These are phyloP conservation scores for Thunnus albacares DNA, from an alignment of 2,797 vertebrate species.

Conservation along the genomic window DNA sequence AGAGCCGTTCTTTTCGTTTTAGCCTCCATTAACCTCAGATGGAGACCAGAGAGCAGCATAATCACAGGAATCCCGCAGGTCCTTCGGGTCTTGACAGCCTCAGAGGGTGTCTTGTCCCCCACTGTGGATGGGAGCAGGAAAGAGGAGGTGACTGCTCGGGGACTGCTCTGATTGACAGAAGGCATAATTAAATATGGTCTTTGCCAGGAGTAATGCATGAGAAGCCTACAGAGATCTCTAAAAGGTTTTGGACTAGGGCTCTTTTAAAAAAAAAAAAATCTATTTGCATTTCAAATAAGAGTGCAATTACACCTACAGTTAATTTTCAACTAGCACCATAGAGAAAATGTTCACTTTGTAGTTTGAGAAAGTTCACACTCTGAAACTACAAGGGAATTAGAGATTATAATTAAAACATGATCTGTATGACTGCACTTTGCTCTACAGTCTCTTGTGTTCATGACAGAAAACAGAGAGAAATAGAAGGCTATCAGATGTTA, in stretches of 20 bases:
- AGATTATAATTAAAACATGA: background rate
- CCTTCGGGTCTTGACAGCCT: constrained; percentile 38
- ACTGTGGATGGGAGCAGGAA: constrained; percentile 36
- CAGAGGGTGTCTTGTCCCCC: constrained; percentile 24
- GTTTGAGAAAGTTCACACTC: background rate
- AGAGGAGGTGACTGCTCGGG: constrained; percentile 24
- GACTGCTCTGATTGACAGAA: constrained; percentile 57
- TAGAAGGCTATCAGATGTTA: too few relatives aligned
- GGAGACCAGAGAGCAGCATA: constrained; percentile 44
- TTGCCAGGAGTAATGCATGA: constrained; percentile 41
- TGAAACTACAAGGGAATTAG: background rate
- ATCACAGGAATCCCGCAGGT: constrained; percentile 51
- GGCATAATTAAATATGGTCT: constrained; percentile 70
- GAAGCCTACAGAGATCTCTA: constrained; percentile 39
- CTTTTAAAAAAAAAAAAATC: background rate
- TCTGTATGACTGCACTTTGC: too few relatives aligned
- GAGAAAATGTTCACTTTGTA: background rate
- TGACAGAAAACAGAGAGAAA: too few relatives aligned
- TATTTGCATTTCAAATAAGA: constrained; percentile 50
- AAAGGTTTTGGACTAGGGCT: constrained; percentile 22
- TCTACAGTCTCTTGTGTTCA: too few relatives aligned
- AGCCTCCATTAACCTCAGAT: constrained; percentile 58
- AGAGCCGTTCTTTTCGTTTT: constrained; percentile 31
- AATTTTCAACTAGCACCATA: background rate
- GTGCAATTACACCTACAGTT: constrained; percentile 31